Evolutionary conservation across 1,140 invertebrate genomes (phyloP).

Genomic region (Holcopasites calliopsidis): DNA sequence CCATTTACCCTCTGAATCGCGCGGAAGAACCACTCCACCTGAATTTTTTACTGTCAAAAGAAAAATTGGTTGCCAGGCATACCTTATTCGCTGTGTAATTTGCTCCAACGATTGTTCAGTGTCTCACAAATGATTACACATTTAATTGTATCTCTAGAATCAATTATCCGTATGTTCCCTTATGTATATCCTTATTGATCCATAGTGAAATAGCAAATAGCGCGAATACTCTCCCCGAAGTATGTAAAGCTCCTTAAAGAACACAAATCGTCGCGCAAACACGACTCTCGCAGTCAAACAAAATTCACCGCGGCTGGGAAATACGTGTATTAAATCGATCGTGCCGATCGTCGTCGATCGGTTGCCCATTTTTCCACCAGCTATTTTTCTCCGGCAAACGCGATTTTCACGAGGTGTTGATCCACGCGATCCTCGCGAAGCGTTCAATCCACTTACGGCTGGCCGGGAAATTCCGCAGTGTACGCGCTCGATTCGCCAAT

Average conservation of each 20-base stretch:
- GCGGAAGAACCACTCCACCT: not conserved
- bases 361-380: not conserved
- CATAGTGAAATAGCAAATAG: too few relatives aligned
- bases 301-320: not conserved
- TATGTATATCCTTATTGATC: too few relatives aligned
- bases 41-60: not conserved
- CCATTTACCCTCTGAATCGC: not conserved
- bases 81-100: too few relatives aligned
- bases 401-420: conserved; percentile 11
- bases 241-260: too few relatives aligned
- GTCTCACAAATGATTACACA: too few relatives aligned
- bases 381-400: not conserved
- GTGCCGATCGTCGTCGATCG: not conserved
- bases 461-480: conserved; percentile 12
- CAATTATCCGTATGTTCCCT: too few relatives aligned
- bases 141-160: too few relatives aligned
- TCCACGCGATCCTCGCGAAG: not conserved
- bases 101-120: too few relatives aligned
- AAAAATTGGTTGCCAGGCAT: not conserved
- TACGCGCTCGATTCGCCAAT: not conserved
- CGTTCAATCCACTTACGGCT: conserved; percentile 20
- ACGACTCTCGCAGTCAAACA: too few relatives aligned
- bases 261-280: too few relatives aligned
- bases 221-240: too few relatives aligned
- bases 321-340: conserved; percentile 1